These are phyloP conservation scores for Coendou prehensilis DNA, from an alignment of 2,797 vertebrate species.

Conservation along the genomic window DNA sequence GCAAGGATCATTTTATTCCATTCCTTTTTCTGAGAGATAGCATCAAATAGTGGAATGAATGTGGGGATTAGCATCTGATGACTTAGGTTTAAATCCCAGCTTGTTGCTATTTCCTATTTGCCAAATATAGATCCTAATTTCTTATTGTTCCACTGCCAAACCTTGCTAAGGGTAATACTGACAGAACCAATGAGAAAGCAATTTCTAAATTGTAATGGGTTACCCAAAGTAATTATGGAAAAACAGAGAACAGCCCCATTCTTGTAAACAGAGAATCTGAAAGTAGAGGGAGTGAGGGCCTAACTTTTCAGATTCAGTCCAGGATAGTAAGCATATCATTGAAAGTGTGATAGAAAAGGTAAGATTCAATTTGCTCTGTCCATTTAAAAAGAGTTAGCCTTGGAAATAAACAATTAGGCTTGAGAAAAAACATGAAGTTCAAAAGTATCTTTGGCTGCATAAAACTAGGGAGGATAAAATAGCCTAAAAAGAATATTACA, in stretches of 20 bases:
- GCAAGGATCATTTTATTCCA: background rate
- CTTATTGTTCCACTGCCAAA: background rate
- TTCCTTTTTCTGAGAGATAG: background rate
- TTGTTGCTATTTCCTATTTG: background rate
- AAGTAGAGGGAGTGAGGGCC: background rate
- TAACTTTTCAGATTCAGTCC: background rate
- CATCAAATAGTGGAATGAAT: background rate
- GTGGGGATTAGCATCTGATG: background rate
- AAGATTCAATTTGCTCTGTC: background rate
- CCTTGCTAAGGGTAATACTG: background rate
- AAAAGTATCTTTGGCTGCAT: slow-evolving; percentile 28
- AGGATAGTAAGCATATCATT: background rate
- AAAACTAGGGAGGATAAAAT: background rate
- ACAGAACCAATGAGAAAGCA: background rate
- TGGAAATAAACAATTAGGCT: background rate
- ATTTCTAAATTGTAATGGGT: background rate
- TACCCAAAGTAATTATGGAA: background rate
- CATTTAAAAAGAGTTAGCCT: background rate
- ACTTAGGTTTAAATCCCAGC: background rate
- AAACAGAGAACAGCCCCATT: background rate
- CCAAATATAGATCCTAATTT: background rate
- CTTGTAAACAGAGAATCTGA: slow-evolving; percentile 22
- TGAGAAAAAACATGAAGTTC: background rate
- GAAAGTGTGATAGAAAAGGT: background rate
- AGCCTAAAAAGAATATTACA: background rate